Percentiles rank a stretch among this genome's conserved stretches.
phyloP scores from a whole-genome alignment of 2,113 vertebrate species.

The Corythornis cristatus region DNA sequence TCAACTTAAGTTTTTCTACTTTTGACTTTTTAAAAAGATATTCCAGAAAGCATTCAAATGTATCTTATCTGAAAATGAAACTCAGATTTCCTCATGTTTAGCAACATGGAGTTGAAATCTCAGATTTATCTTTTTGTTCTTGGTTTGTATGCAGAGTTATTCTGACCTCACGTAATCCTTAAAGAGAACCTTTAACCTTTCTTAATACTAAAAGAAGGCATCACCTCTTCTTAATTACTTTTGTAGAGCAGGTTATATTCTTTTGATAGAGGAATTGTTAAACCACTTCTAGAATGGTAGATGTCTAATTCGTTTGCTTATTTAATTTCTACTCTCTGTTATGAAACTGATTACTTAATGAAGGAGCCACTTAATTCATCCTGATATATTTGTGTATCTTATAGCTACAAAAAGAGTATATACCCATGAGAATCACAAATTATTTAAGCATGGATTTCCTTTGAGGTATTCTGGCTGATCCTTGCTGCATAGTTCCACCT shows the following conservation, averaged over 20 bases:
- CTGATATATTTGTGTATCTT: not conserved
- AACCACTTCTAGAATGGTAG: not conserved
- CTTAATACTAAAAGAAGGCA: not conserved
- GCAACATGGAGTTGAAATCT: not conserved
- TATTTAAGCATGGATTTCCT: not conserved
- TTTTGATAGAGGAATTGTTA: not conserved
- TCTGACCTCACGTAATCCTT: not conserved
- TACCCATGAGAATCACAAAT: not conserved
- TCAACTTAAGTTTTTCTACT: not conserved
- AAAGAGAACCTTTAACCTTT: not conserved
- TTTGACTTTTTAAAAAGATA: not conserved
- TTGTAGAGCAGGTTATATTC: not conserved
- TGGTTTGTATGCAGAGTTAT: not conserved
- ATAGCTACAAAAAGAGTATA: not conserved
- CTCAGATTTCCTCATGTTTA: not conserved
- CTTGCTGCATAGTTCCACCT: not conserved
- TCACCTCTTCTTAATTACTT: not conserved
- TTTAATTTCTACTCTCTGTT: not conserved
- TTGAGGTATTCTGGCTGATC: fast-evolving
- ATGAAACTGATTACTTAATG: not conserved
- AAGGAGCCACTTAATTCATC: not conserved
- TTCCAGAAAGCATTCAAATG: not conserved
- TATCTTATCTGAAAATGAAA: not conserved
- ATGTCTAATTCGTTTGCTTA: not conserved
- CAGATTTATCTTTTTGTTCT: not conserved